Conservation (phyloP, 2,888 invertebrate species). For the Paralinhomoeus sp. region DNA sequence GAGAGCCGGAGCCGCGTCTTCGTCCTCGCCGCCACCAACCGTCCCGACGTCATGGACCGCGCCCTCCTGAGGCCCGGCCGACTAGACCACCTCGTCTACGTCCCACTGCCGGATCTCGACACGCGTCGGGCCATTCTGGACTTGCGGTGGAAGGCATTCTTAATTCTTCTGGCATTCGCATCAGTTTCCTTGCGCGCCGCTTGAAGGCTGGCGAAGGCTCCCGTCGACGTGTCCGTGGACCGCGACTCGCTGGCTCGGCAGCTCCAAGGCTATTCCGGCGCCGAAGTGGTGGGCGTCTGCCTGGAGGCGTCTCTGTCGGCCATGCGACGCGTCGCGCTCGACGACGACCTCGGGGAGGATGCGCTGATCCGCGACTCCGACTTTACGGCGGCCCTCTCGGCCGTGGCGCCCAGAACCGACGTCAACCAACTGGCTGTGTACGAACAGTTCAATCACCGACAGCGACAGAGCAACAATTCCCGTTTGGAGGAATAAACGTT, state of each 20-base stretch:
- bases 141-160: constrained; percentile 31
- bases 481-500: too few species aligned
- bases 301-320: constrained; percentile 71
- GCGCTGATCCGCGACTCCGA: too few species aligned
- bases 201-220: too few species aligned
- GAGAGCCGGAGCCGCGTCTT: constrained; percentile 47
- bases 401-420: too few species aligned
- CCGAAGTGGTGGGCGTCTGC: constrained; percentile 61
- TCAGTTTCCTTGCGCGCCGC: background rate
- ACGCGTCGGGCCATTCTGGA: constrained; percentile 60
- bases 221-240: too few species aligned
- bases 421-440: too few species aligned
- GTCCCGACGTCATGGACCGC: constrained; percentile 81
- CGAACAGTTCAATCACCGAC: too few species aligned
- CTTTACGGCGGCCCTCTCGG: too few species aligned
- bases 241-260: constrained; percentile 38
- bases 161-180: background rate
- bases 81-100: constrained; percentile 69
- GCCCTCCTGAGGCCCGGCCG: constrained; percentile 73
- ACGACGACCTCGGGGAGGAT: background rate
- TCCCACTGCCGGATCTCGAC: constrained; percentile 58
- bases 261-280: constrained; percentile 70
- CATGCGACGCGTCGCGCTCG: constrained; percentile 26
- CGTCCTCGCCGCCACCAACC: constrained; percentile 81
- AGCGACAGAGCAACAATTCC: too few species aligned